Evolutionary conservation across 2,888 invertebrate genomes (phyloP).

Genomic region (Orthosia cruda): DNA sequence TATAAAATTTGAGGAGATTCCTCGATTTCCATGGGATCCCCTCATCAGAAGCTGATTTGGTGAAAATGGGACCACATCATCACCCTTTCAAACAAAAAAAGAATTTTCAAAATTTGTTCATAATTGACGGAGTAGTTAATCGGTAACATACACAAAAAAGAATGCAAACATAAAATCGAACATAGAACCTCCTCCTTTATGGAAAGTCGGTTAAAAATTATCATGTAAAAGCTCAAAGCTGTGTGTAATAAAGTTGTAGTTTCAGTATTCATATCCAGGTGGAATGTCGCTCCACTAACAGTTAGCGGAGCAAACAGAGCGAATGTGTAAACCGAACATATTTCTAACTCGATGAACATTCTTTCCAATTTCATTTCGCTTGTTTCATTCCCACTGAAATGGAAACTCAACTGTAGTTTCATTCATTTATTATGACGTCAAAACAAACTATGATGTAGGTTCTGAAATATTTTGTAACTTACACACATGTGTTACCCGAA

Average conservation of each 20-base stretch:
- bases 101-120: too few species aligned
- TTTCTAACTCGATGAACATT: slow-evolving; percentile 78
- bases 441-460: slow-evolving; percentile 37
- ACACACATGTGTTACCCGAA: not conserved
- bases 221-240: slow-evolving; percentile 10
- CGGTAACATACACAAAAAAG: too few species aligned
- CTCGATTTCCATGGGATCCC: too few species aligned
- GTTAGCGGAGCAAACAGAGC: slow-evolving; percentile 67
- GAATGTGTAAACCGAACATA: slow-evolving; percentile 69
- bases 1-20: too few species aligned
- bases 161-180: too few species aligned
- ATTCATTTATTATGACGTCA: slow-evolving; percentile 54
- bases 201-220: not conserved
- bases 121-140: too few species aligned
- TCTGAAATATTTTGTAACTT: slow-evolving; percentile 27
- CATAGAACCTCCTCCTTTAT: too few species aligned
- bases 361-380: slow-evolving; percentile 70
- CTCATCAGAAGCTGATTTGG: too few species aligned
- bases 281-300: slow-evolving; percentile 63
- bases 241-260: slow-evolving; percentile 30
- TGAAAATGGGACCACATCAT: too few species aligned
- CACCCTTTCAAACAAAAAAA: too few species aligned
- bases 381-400: slow-evolving; percentile 64
- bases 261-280: slow-evolving; percentile 30
- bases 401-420: slow-evolving; percentile 53